These are phyloP conservation scores for Seriola aureovittata DNA, from an alignment of 2,113 vertebrate genomes.

Conservation along the genomic window DNA sequence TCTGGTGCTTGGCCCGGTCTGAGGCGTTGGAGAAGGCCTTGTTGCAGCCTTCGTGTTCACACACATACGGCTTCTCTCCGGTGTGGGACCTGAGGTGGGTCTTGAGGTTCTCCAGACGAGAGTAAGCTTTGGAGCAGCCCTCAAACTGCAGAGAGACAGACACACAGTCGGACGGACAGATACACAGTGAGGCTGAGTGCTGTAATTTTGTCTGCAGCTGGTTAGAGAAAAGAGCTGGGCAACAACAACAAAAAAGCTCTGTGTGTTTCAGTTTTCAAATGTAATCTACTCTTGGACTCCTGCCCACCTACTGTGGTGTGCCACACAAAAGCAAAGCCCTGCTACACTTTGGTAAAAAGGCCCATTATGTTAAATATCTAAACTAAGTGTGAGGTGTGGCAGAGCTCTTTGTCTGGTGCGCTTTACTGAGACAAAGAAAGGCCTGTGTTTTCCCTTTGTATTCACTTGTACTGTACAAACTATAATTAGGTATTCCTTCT, in stretches of 20 bases:
- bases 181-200: slow-evolving; percentile 11
- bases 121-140: slow-evolving; percentile 97
- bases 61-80: slow-evolving; percentile 98
- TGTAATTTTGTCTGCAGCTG: slow-evolving; percentile 36
- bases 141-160: slow-evolving; percentile 90
- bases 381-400: slow-evolving; percentile 69
- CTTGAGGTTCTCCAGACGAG: slow-evolving; percentile 98
- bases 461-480: slow-evolving; percentile 66
- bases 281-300: slow-evolving; percentile 54
- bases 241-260: slow-evolving; percentile 5
- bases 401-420: slow-evolving; percentile 47
- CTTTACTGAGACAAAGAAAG: slow-evolving; percentile 72
- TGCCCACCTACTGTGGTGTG: slow-evolving; percentile 62
- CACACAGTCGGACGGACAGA: slow-evolving; percentile 5
- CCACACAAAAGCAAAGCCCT: slow-evolving; percentile 66
- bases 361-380: slow-evolving; percentile 55
- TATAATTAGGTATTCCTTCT: slow-evolving; percentile 75
- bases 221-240: slow-evolving; percentile 30
- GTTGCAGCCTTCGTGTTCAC: slow-evolving; percentile 98
- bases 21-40: slow-evolving; percentile 99
- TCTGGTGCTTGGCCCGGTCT: slow-evolving; percentile 98
- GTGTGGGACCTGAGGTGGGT: slow-evolving; percentile 99
- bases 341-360: slow-evolving; percentile 49
- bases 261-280: slow-evolving; percentile 51
- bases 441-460: slow-evolving; percentile 74